Evolutionary conservation across 2,797 vertebrate species (phyloP).

Genomic region (Onychomys torridus): DNA sequence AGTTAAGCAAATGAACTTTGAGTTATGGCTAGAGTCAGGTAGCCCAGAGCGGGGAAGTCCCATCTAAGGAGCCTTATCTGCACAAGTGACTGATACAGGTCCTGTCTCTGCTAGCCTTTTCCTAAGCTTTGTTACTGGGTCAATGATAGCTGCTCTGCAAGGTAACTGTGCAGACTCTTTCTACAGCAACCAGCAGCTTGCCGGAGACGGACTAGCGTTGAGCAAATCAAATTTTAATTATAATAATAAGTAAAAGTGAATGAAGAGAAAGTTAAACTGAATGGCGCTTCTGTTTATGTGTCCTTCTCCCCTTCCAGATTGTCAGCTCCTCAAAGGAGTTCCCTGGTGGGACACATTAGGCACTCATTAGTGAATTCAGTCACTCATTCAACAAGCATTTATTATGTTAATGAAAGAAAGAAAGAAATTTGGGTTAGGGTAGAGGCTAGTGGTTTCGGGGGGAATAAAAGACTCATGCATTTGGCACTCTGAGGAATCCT

Average conservation of each 20-base stretch:
- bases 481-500: background rate
- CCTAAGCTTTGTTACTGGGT: background rate
- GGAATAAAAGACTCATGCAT: background rate
- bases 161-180: background rate
- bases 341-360: constrained; percentile 41
- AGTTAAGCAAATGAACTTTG: background rate
- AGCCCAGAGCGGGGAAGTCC: background rate
- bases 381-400: constrained; percentile 55
- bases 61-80: background rate
- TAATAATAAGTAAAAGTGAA: constrained; percentile 57
- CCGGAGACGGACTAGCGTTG: background rate
- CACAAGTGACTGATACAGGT: background rate
- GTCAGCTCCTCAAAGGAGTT: constrained; percentile 12
- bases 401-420: constrained; percentile 65
- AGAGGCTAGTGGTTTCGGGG: background rate
- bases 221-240: constrained; percentile 38
- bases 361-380: constrained; percentile 54
- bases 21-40: background rate
- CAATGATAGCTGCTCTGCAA: background rate
- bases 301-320: constrained; percentile 23
- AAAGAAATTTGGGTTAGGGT: constrained; percentile 51
- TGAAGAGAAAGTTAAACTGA: constrained; percentile 53
- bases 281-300: constrained; percentile 23
- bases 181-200: background rate
- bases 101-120: background rate